A percentile compares a stretch with the other conserved stretches of the same genome.
Evolutionary conservation across 2,797 vertebrate genomes (phyloP).

Genomic region (Anabas testudineus): DNA sequence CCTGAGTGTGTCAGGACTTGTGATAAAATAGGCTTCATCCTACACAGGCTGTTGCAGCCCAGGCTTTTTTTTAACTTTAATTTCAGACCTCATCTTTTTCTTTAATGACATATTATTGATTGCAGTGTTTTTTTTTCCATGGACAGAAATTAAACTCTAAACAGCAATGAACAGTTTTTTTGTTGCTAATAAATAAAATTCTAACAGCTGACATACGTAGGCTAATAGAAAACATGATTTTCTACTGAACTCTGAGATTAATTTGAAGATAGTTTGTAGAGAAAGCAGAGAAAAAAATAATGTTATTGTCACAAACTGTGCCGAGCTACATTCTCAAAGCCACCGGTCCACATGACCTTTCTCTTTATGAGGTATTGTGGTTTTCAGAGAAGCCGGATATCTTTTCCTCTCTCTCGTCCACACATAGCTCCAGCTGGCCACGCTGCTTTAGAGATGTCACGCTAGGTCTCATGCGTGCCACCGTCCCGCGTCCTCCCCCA

Average conservation of each 20-base stretch:
- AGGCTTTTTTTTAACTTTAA: constrained; percentile 21
- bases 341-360: constrained; percentile 50
- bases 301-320: constrained; percentile 50
- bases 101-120: constrained; percentile 36
- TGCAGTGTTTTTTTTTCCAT: neutral
- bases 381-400: constrained; percentile 38
- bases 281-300: constrained; percentile 19
- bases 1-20: constrained; percentile 24
- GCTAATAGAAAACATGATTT: constrained; percentile 31
- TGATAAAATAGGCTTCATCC: constrained; percentile 31
- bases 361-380: constrained; percentile 31
- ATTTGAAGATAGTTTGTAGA: constrained; percentile 14
- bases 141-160: constrained; percentile 18
- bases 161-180: neutral
- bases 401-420: constrained; percentile 35
- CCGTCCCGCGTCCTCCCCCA: constrained; percentile 24
- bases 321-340: constrained; percentile 40
- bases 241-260: constrained; percentile 6
- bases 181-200: constrained; percentile 15
- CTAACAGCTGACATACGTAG: constrained; percentile 7
- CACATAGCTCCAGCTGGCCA: constrained; percentile 63
- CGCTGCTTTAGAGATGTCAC: constrained; percentile 51
- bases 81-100: constrained; percentile 14
- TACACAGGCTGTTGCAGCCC: constrained; percentile 14
- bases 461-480: constrained; percentile 43